Conservation (phyloP, 2,888 invertebrate species). For the Panzeria rudis region DNA sequence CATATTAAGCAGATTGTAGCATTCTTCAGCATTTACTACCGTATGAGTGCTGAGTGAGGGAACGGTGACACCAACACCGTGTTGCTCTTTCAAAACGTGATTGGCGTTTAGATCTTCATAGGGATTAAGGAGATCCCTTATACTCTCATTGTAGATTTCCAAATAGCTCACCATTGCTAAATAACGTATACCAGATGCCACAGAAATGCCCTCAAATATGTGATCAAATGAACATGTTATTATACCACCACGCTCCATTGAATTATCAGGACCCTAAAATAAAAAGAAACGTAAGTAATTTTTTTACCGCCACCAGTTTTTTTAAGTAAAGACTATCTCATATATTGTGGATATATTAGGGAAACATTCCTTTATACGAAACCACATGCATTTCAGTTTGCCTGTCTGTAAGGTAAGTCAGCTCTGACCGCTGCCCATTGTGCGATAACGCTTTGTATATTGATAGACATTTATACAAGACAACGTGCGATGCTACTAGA, state of each 20-base stretch:
- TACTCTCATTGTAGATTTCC: constrained; percentile 97
- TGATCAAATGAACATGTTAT: constrained; percentile 94
- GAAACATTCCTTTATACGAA: no score
- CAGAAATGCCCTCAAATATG: constrained; percentile 92
- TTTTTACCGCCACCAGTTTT: no score
- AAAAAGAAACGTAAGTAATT: background rate
- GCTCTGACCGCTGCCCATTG: no score
- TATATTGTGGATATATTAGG: no score
- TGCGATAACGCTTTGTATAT: no score
- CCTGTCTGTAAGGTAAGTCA: no score
- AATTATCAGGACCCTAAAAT: constrained; percentile 70
- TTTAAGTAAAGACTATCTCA: no score
- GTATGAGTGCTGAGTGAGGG: constrained; percentile 88
- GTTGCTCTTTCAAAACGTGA: constrained; percentile 84
- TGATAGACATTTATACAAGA: no score
- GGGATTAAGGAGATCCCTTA: constrained; percentile 93
- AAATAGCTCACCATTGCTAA: constrained; percentile 87
- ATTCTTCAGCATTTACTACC: constrained; percentile 91
- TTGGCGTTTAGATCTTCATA: constrained; percentile 79
- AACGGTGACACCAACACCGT: constrained; percentile 85
- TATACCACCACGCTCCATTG: constrained; percentile 84
- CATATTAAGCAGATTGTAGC: constrained; percentile 88
- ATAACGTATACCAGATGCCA: constrained; percentile 89
- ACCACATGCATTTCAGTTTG: no score
- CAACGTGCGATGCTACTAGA: no score